Base-by-base conservation (phyloP, 2,113 vertebrate species). In the Ammodytes marinus region DNA sequence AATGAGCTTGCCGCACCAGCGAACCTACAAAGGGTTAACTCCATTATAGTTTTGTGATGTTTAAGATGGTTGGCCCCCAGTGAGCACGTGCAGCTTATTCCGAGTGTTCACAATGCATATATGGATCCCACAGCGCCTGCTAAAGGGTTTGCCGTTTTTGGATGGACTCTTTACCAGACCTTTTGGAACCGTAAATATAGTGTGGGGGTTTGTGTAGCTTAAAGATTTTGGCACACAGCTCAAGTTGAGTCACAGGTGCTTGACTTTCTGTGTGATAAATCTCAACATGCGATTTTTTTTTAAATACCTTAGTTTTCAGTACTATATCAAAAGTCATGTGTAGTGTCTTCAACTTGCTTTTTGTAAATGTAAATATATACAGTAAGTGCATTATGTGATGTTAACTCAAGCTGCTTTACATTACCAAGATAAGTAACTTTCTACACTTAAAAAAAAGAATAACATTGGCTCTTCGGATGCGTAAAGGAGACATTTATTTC, bases 131-230 rank as follows among this genome's bases (percentile, higher is more conserved):
- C 60, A 42, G 80, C 4, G n/a, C 76, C 66, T 37, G 53, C 76
- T 80, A 80, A 86, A 59, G 19, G 17, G 10, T 65, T 79, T 80
- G 74, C 83, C 74, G 40, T 82, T 63, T 64, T 74, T 90, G 65
- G 69, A 67, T 19, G 49, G 69, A 77, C 37, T 60, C 76, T 77
- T 70, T 57, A 74, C 8, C 59, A 50, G 72, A 71, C 71, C 59
- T 12, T 4, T 52, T 65, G 68, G 69, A 77, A 60, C 74, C 77
- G 75, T 81, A 61, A 87, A 80, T 42, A 55, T 27, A 27, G 27
- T 27, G 14, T 61, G 63, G 37, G 59, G 10, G 14, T 35, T 83
- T 81, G 27, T 72, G 35, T 5, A 50, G 50, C 42, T 64, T 43
- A 13, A 53, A 77, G 8, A 59, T 66, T 78, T 15, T 13, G 37